Conservation (phyloP, 2,113 vertebrate species). For the Lethenteron camtschaticum region DNA sequence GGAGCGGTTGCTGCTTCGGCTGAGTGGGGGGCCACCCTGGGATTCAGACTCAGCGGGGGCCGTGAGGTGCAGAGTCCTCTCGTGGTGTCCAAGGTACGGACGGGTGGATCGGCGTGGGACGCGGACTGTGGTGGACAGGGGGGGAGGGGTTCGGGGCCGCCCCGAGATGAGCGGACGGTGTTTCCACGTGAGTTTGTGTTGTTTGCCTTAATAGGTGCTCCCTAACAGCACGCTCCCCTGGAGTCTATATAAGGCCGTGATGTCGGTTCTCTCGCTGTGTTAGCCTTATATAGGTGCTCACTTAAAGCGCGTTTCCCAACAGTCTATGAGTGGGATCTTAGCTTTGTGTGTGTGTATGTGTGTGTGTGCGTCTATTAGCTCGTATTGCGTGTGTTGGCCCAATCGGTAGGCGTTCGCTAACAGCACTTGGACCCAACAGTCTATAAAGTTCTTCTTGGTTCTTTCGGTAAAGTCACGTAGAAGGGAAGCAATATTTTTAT, state of each 20-base stretch:
- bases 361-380: neutral
- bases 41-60: constrained; percentile 1
- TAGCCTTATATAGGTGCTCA: neutral
- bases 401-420: too few relatives aligned
- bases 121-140: too few relatives aligned
- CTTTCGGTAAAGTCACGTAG: too few relatives aligned
- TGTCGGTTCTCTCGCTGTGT: neutral
- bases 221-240: neutral
- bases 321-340: neutral
- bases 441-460: too few relatives aligned
- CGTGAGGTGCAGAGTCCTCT: neutral
- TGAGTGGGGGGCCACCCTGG: constrained; percentile 1
- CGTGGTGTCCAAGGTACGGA: neutral
- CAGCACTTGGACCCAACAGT: too few relatives aligned
- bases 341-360: neutral
- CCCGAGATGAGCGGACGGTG: neutral
- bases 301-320: neutral
- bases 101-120: neutral
- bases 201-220: neutral
- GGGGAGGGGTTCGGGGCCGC: too few relatives aligned
- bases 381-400: too few relatives aligned
- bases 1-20: neutral
- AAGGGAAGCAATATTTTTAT: too few relatives aligned
- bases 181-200: neutral
- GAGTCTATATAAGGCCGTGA: neutral